Conservation (phyloP, 2,888 invertebrate genomes). For the Scaptomyza parva region DNA sequence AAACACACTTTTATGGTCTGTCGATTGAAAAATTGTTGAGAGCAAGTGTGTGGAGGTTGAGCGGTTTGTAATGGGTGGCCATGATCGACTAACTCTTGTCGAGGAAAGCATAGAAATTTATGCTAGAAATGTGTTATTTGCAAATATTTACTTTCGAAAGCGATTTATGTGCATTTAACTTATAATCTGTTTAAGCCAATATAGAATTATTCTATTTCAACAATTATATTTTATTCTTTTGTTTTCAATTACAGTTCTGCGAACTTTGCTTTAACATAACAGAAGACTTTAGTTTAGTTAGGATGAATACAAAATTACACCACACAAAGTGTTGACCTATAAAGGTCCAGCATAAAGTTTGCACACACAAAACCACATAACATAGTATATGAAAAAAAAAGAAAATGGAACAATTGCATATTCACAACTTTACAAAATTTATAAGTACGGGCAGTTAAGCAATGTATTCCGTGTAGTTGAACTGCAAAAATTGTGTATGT, state of each 20-base stretch:
- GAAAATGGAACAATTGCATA: slow-evolving; percentile 21
- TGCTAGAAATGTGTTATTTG: background rate
- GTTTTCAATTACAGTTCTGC: background rate
- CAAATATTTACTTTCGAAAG: background rate
- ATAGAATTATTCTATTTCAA: background rate
- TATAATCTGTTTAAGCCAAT: background rate
- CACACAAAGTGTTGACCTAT: background rate
- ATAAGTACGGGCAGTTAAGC: slow-evolving; percentile 51
- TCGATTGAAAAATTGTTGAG: slow-evolving; percentile 43
- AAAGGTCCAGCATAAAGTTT: slow-evolving; percentile 14
- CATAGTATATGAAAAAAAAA: background rate
- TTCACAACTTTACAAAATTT: slow-evolving; percentile 23
- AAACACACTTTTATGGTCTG: slow-evolving; percentile 53
- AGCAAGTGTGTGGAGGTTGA: background rate
- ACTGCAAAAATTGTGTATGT: slow-evolving; percentile 19
- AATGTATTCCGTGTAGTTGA: slow-evolving; percentile 43
- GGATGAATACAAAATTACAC: background rate
- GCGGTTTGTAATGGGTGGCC: background rate
- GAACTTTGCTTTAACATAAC: too few relatives aligned
- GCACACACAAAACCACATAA: background rate
- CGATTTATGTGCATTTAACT: background rate
- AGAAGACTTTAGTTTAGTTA: background rate
- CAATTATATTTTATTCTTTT: too few relatives aligned
- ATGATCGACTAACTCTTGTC: background rate
- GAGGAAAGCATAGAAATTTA: background rate